Evolutionary conservation across 1,140 invertebrate species (phyloP).

Genomic region (Trialeurodes vaporariorum): DNA sequence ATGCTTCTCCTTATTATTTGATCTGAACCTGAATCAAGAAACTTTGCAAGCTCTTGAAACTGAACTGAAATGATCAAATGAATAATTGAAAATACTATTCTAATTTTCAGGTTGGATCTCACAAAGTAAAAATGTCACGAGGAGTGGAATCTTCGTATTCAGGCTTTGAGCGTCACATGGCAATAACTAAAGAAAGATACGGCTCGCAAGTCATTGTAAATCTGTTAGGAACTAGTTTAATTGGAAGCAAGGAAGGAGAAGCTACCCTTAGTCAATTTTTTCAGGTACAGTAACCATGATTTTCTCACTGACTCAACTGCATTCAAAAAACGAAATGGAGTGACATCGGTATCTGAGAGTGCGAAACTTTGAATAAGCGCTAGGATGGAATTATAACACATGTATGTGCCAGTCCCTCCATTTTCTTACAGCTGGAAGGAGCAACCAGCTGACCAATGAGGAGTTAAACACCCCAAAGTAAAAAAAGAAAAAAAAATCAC

Average conservation of each 20-base stretch:
- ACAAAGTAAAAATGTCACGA: slow-evolving; percentile 93
- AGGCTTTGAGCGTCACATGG: slow-evolving; percentile 85
- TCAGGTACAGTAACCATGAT: slow-evolving; percentile 42
- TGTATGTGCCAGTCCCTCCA: neutral
- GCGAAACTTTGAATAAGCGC: no score
- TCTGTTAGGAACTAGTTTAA: slow-evolving; percentile 73
- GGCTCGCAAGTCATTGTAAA: slow-evolving; percentile 87
- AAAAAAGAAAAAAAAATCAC: no score
- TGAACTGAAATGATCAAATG: no score
- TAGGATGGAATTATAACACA: no score
- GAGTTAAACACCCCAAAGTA: no score
- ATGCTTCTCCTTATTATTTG: no score
- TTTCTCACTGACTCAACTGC: slow-evolving; percentile 9
- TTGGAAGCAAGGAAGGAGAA: slow-evolving; percentile 93
- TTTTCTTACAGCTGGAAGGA: slow-evolving; percentile 9
- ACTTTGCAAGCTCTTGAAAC: no score
- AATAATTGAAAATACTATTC: neutral
- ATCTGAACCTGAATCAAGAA: no score
- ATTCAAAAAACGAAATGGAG: no score
- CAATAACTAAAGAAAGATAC: slow-evolving; percentile 77
- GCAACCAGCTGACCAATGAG: no score
- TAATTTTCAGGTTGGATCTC: slow-evolving; percentile 71
- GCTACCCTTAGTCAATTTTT: slow-evolving; percentile 90
- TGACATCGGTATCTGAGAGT: no score
- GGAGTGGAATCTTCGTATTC: slow-evolving; percentile 85